These are phyloP conservation scores for Orthonychiurus folsomi DNA, from an alignment of 2,888 invertebrate genomes.

Conservation along the genomic window DNA sequence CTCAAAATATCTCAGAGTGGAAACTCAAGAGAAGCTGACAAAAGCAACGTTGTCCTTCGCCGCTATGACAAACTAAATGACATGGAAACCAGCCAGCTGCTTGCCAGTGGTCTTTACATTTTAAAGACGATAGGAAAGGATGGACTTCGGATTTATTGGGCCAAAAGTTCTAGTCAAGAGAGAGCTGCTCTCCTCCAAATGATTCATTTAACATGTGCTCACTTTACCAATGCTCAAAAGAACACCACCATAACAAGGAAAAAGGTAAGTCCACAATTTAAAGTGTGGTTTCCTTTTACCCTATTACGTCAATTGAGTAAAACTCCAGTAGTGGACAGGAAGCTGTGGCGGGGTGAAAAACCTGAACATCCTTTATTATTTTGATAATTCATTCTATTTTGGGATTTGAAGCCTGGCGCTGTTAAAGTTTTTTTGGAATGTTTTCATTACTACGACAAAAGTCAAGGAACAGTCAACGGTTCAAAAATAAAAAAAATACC, in stretches of 20 bases:
- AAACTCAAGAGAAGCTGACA: conserved; percentile 31
- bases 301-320: neutral
- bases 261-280: conserved; percentile 28
- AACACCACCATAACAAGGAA: conserved; percentile 40
- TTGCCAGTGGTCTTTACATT: conserved; percentile 38
- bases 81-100: conserved; percentile 37
- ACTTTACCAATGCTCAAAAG: conserved; percentile 39
- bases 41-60: conserved; percentile 38
- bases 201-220: conserved; percentile 36
- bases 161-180: conserved; percentile 34
- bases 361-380: too few species aligned
- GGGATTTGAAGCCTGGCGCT: neutral
- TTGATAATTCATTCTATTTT: too few species aligned
- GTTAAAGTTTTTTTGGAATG: neutral
- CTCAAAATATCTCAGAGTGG: conserved; percentile 19
- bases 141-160: conserved; percentile 34
- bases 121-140: conserved; percentile 37
- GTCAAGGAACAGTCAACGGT: too few species aligned
- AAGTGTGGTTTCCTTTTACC: neutral
- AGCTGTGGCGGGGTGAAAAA: neutral
- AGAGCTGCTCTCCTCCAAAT: conserved; percentile 38
- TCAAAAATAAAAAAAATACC: neutral
- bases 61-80: conserved; percentile 40
- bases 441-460: too few species aligned
- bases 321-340: neutral